A percentile compares a stretch with the other conserved stretches of the same genome.
Evolutionary conservation across 2,113 vertebrate species (phyloP).

Genomic region (Cyanocitta stelleri): DNA sequence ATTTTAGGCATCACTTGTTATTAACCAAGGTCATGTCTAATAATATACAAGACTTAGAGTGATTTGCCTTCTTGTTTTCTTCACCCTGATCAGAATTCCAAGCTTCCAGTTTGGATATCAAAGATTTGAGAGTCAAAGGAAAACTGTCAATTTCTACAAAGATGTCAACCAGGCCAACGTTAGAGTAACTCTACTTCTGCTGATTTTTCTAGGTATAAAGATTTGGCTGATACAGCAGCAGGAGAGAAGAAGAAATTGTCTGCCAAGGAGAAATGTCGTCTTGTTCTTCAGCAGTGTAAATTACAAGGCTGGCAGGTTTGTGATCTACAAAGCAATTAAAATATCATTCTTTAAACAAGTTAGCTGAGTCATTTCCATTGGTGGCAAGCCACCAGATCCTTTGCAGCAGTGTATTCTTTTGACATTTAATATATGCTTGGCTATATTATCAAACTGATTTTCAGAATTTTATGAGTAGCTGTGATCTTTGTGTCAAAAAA

Average conservation of each 20-base stretch:
- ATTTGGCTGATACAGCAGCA: constrained; percentile 75
- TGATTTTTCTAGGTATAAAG: constrained; percentile 79
- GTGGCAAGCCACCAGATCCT: background rate
- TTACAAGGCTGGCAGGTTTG: constrained; percentile 95
- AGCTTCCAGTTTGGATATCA: background rate
- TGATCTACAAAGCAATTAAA: constrained; percentile 39
- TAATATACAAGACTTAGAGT: background rate
- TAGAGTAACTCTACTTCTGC: constrained; percentile 10
- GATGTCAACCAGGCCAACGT: background rate
- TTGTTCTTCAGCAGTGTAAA: constrained; percentile 83
- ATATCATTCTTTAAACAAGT: constrained; percentile 1
- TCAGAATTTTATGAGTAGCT: background rate
- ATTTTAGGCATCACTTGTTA: background rate
- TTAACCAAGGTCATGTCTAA: background rate
- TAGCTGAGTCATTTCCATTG: constrained; percentile 36
- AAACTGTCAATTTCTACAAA: background rate
- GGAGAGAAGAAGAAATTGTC: constrained; percentile 76
- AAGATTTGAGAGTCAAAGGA: background rate
- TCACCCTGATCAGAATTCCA: background rate
- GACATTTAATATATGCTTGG: background rate
- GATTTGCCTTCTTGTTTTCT: background rate
- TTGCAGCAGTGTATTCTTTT: background rate
- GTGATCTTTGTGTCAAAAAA: background rate
- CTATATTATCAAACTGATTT: background rate
- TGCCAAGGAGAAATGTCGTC: constrained; percentile 80